Conservation (phyloP, 2,888 invertebrate species). For the Nomada ruficornis region DNA sequence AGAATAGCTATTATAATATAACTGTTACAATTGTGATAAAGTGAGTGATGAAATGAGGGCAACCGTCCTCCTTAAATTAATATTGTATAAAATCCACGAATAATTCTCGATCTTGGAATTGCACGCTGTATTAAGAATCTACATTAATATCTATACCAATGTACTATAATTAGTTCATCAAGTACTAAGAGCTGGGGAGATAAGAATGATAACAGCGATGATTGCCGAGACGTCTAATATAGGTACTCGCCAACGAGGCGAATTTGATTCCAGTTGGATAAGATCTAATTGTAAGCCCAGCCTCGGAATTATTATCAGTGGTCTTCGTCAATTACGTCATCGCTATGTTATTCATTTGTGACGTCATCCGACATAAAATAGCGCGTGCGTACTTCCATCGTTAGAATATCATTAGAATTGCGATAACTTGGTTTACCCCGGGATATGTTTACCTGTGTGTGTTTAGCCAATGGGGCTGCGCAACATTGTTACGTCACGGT, state of each 20-base stretch:
- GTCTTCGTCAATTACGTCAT: constrained; percentile 33
- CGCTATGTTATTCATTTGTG: constrained; percentile 32
- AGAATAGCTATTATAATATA: too few species aligned
- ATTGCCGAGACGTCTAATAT: neutral
- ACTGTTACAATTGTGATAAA: neutral
- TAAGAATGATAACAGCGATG: neutral
- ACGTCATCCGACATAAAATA: constrained; percentile 20
- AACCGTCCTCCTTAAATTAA: too few species aligned
- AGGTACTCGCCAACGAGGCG: neutral
- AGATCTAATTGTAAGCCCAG: neutral
- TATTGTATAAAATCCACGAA: too few species aligned
- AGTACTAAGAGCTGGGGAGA: neutral
- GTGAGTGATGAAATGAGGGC: too few species aligned
- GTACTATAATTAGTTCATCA: neutral
- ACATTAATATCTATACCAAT: neutral
- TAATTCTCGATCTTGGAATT: neutral
- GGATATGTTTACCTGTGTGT: constrained; percentile 38
- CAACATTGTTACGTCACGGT: constrained; percentile 33
- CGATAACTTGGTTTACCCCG: constrained; percentile 26
- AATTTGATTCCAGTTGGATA: constrained; percentile 6
- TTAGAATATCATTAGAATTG: constrained; percentile 11
- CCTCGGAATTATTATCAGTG: neutral
- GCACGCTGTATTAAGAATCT: neutral
- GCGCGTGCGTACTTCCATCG: constrained; percentile 10
- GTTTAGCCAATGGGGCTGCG: constrained; percentile 39